Evolutionary conservation across 2,797 vertebrate genomes (phyloP).

Genomic region (Neomorphus geoffroyi): DNA sequence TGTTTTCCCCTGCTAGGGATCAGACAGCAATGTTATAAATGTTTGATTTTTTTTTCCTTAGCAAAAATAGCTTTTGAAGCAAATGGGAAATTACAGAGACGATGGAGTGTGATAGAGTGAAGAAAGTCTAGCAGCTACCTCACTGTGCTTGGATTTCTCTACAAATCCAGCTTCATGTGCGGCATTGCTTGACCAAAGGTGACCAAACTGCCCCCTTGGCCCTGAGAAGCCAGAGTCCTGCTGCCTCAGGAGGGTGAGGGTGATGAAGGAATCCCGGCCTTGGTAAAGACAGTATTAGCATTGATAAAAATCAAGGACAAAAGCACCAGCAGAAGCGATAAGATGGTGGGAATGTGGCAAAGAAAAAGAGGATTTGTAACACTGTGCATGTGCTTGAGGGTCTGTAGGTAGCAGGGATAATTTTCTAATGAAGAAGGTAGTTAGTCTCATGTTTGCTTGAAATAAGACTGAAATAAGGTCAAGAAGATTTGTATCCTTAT

Average conservation of each 20-base stretch:
- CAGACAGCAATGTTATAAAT: background rate
- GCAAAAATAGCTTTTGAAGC: background rate
- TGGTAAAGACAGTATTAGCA: too few species aligned
- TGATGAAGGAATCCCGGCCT: too few species aligned
- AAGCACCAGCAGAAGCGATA: too few species aligned
- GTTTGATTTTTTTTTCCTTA: background rate
- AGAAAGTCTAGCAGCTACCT: background rate
- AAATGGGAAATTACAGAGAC: background rate
- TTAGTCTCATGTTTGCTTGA: too few species aligned
- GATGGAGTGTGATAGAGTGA: background rate
- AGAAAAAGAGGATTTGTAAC: too few species aligned
- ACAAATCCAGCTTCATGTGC: background rate
- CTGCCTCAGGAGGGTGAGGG: background rate
- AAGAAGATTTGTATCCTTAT: too few species aligned
- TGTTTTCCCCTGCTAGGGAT: background rate
- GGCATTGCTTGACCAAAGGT: background rate
- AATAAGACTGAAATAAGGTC: too few species aligned
- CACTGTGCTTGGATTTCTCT: background rate
- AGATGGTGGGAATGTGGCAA: too few species aligned
- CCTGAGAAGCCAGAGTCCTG: background rate
- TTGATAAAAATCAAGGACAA: too few species aligned
- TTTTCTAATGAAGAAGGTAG: too few species aligned
- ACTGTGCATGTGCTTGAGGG: too few species aligned
- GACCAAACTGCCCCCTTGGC: background rate
- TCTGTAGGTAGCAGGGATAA: too few species aligned